Base-by-base conservation (phyloP, 2,113 vertebrate genomes). In the Mesoclemmys tuberculata region DNA sequence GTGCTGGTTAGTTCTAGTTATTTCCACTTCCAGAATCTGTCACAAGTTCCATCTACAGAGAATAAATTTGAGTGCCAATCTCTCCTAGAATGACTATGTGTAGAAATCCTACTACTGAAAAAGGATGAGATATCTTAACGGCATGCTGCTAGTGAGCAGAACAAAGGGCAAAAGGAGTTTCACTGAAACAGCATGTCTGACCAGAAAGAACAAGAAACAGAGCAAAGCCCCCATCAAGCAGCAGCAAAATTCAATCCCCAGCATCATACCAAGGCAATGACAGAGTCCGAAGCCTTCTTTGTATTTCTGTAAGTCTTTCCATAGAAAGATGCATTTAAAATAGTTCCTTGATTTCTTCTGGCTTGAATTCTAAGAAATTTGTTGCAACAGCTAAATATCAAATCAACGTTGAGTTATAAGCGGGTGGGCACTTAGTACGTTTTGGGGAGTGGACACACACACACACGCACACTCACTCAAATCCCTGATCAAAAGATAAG, bases 1-100 rank as follows among this genome's bases (percentile, higher is more conserved):
- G 1, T 6, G 7, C 2, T 3, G 0, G 21, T 74, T 68, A 85
- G 4, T 16, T 81, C 80, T 6, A 0, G 5, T 5, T 41, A 71
- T 22, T 84, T 38, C 11, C 29, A 41, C 38, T 52, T 85, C 38
- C 38, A 49, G 29, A 12, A 75, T 1, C 46, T 3, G 49, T 21
- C 0, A 8, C 61, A n/a, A 21, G 12, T 2, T 10, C 14, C 22
- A 82, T 6, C 52, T 19, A 18, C 54, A 44, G 78, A 38, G 56
- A 75, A 75, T 4, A 31, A 75, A 44, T 19, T 44, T 8, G 13
- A 48, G 35, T 4, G 5, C 85, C 31, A 29, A 3, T 1, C 0
- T 3, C 78, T 83, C 48, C 2, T 1, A 6, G 6, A 29, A 31
- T 29, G 29, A 55, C 0, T 0, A 5, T 48, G 81, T 77, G 38